Evolutionary conservation across 1,140 invertebrate species (phyloP).

Genomic region (Caerostris darwini): DNA sequence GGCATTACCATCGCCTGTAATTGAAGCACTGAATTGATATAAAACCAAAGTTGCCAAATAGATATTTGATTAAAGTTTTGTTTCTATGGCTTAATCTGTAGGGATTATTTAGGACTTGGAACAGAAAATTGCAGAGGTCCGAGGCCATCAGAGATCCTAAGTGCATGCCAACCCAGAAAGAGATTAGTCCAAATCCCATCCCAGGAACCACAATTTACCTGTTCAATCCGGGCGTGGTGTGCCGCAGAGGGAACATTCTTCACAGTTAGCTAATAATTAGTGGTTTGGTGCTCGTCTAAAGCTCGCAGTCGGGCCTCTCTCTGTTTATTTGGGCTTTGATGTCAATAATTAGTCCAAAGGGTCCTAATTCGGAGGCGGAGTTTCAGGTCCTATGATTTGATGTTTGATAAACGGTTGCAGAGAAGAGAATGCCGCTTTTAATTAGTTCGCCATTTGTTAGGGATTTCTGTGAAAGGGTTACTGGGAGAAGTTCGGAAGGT

Average conservation of each 20-base stretch:
- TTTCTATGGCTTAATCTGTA: too few relatives aligned
- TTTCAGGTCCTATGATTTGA: conserved; percentile 59
- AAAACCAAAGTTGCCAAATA: too few relatives aligned
- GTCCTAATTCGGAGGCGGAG: conserved; percentile 72
- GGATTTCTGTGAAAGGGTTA: conserved; percentile 50
- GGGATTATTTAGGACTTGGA: too few relatives aligned
- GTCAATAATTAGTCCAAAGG: conserved; percentile 73
- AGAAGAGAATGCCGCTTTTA: conserved; percentile 64
- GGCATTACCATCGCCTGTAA: too few relatives aligned
- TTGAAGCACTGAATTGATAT: too few relatives aligned
- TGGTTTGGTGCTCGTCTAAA: conserved; percentile 53
- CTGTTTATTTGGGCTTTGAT: conserved; percentile 72
- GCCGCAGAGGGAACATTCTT: conserved; percentile 43
- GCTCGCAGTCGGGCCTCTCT: conserved; percentile 21
- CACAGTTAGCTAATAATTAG: conserved; percentile 55
- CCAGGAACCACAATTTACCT: neutral
- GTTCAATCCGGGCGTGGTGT: conserved; percentile 29
- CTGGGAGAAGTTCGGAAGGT: neutral
- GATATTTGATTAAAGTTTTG: too few relatives aligned
- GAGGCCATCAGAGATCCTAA: too few relatives aligned
- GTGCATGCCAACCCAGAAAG: neutral
- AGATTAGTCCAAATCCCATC: neutral
- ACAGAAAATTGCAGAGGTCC: too few relatives aligned
- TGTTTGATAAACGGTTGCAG: conserved; percentile 73
- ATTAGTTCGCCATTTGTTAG: conserved; percentile 68